Evolutionary conservation across 2,797 vertebrate genomes (phyloP).

Genomic region (Hippocampus kuda): DNA sequence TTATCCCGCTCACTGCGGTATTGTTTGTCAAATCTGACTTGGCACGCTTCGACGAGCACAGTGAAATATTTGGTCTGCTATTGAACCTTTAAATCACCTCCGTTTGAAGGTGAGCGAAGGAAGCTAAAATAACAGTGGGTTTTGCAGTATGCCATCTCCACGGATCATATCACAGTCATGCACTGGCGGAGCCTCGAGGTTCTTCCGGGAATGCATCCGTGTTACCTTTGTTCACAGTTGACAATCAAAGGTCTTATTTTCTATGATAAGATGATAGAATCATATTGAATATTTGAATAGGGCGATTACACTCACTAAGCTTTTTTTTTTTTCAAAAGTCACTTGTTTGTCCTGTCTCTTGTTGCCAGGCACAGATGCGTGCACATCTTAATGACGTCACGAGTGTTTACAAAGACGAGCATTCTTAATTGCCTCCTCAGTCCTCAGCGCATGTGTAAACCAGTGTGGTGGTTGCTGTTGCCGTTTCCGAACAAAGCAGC

Average conservation of each 20-base stretch:
- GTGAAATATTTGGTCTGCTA: neutral
- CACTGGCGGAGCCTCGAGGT: neutral
- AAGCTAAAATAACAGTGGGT: neutral
- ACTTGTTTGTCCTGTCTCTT: neutral
- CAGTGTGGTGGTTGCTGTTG: too few relatives aligned
- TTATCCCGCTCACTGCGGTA: neutral
- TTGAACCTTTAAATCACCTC: neutral
- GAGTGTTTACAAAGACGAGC: too few relatives aligned
- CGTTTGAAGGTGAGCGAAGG: neutral
- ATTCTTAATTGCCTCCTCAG: too few relatives aligned
- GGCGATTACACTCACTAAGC: neutral
- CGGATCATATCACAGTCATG: neutral
- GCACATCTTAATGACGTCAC: too few relatives aligned
- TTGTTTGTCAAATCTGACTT: neutral
- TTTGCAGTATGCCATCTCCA: neutral
- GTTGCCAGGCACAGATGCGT: neutral
- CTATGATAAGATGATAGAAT: neutral
- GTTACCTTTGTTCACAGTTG: neutral
- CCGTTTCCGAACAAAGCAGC: too few relatives aligned
- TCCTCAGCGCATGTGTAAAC: too few relatives aligned
- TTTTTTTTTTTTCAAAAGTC: neutral
- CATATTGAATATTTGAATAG: neutral
- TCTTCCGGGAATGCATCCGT: neutral
- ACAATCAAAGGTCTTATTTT: neutral
- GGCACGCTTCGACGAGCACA: neutral